These are phyloP conservation scores for Stratiomys singularior DNA, from an alignment of 2,888 invertebrate species.

Conservation along the genomic window DNA sequence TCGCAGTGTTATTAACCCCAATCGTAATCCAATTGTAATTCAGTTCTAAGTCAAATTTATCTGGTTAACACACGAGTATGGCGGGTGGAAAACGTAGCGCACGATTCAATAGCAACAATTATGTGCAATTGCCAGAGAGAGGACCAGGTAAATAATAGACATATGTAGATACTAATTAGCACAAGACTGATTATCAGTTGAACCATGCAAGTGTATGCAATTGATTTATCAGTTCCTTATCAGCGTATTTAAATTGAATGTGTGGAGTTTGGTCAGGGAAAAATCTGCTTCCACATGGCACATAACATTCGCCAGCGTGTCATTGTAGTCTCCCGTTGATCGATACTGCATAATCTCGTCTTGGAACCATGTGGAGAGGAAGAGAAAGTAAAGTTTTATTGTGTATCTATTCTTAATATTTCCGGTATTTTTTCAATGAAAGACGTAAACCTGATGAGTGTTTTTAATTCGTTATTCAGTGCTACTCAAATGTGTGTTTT, in stretches of 20 bases:
- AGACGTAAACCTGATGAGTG: background rate
- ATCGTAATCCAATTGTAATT: background rate
- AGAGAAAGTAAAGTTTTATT: slow-evolving; percentile 35
- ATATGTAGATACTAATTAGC: background rate
- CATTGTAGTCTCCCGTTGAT: slow-evolving; percentile 21
- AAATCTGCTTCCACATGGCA: slow-evolving; percentile 42
- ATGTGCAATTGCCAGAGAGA: slow-evolving; percentile 63
- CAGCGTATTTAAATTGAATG: slow-evolving; percentile 1
- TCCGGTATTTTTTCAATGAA: slow-evolving; percentile 13
- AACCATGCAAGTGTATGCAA: slow-evolving; percentile 20
- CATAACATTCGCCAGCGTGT: slow-evolving; percentile 43
- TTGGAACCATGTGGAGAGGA: slow-evolving; percentile 34
- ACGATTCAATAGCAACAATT: slow-evolving; percentile 61
- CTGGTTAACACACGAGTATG: slow-evolving; percentile 55
- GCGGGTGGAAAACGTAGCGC: slow-evolving; percentile 61
- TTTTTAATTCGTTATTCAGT: background rate
- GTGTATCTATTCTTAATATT: slow-evolving; percentile 1
- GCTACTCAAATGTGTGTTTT: too few relatives aligned
- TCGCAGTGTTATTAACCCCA: slow-evolving; percentile 17
- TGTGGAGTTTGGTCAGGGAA: background rate
- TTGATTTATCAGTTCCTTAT: slow-evolving; percentile 10
- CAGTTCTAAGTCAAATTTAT: slow-evolving; percentile 20
- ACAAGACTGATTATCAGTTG: background rate
- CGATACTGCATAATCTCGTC: slow-evolving; percentile 14
- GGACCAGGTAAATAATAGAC: slow-evolving; percentile 63